Percentiles rank a stretch among this genome's conserved stretches.
Conservation (phyloP, 1,140 invertebrate species). For the Diuraphis noxia region DNA sequence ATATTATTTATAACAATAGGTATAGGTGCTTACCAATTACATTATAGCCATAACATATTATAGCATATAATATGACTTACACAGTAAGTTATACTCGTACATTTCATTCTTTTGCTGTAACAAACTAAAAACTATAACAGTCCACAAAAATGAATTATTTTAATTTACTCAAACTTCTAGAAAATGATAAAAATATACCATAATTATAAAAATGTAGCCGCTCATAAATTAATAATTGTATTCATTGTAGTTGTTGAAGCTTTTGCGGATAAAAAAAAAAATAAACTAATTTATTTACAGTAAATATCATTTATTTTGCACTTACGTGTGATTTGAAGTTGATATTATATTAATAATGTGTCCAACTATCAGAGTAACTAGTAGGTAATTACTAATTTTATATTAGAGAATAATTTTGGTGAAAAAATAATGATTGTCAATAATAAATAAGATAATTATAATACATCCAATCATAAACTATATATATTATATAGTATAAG, state of each 20-base stretch:
- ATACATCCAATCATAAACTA: not conserved
- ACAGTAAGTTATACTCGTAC: too few relatives aligned
- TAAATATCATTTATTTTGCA: not conserved
- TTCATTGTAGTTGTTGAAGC: not conserved
- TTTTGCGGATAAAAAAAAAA: not conserved
- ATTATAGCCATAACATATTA: too few relatives aligned
- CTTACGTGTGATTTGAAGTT: not conserved
- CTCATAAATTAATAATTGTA: not conserved
- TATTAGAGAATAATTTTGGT: not conserved
- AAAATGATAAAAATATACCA: not conserved
- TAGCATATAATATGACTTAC: too few relatives aligned
- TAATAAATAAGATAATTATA: not conserved
- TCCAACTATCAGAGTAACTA: not conserved
- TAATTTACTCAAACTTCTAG: not conserved
- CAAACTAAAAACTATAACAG: too few relatives aligned
- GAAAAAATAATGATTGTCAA: not conserved
- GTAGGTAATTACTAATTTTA: not conserved
- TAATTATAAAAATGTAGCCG: not conserved
- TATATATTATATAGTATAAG: not conserved
- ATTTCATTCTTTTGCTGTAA: too few relatives aligned
- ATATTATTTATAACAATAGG: too few relatives aligned
- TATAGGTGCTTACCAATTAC: not conserved
- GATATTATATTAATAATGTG: not conserved
- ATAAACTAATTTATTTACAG: not conserved
- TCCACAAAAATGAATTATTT: not conserved